Evolutionary conservation across 2,888 invertebrate genomes (phyloP).

Genomic region (Cyclophora albipunctata): DNA sequence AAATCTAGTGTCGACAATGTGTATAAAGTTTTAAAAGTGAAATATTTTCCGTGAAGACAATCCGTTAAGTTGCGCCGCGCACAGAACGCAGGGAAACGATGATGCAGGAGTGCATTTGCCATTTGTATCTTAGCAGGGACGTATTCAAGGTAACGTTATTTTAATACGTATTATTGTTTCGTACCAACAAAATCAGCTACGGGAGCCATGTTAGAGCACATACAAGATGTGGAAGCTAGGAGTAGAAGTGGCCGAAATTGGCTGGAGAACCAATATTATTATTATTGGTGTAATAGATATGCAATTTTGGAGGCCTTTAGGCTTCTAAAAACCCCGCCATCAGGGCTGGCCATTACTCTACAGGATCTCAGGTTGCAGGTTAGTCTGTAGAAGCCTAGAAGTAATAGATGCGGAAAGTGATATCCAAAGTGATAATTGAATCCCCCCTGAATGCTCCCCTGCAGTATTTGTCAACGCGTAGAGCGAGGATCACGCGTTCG

Average conservation of each 20-base stretch:
- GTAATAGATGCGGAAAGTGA: too few species aligned
- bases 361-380: too few species aligned
- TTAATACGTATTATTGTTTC: not conserved
- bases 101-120: constrained; percentile 42
- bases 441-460: constrained; percentile 2
- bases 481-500: constrained; percentile 31
- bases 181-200: too few species aligned
- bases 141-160: not conserved
- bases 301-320: not conserved
- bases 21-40: constrained; percentile 11
- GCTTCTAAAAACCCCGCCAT: too few species aligned
- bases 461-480: constrained; percentile 12
- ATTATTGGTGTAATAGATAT: too few species aligned
- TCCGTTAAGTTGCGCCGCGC: constrained; percentile 22
- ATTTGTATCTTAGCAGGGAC: constrained; percentile 32
- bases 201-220: too few species aligned
- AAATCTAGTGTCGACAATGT: not conserved
- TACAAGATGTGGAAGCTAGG: too few species aligned
- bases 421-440: too few species aligned
- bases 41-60: constrained; percentile 21
- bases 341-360: too few species aligned
- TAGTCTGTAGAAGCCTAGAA: too few species aligned
- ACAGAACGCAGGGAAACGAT: constrained; percentile 22
- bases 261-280: too few species aligned
- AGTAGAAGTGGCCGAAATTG: too few species aligned